Percentiles rank a stretch among this genome's conserved stretches.
These are phyloP conservation scores for Oreochromis mossambicus DNA, from an alignment of 2,797 vertebrate genomes.

Conservation along the genomic window DNA sequence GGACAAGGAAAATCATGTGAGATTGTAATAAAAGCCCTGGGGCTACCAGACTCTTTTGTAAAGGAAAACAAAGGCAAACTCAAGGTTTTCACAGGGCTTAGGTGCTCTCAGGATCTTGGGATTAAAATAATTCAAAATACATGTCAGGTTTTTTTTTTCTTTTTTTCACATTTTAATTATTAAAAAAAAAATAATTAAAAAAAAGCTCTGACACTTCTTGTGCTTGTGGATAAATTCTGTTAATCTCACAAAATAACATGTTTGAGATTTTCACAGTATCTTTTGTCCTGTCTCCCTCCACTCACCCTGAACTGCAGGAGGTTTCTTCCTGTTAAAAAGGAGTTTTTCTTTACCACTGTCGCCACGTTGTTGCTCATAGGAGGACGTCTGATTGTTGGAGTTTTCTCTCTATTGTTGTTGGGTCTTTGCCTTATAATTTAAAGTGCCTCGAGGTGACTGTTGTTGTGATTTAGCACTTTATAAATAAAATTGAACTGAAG, in stretches of 20 bases:
- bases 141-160: fast-evolving
- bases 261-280: background rate
- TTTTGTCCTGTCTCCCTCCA: background rate
- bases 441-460: background rate
- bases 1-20: background rate
- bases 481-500: background rate
- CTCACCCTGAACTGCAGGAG: background rate
- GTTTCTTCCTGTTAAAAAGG: background rate
- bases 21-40: background rate
- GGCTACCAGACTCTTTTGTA: background rate
- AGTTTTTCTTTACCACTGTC: no score
- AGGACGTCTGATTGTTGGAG: no score
- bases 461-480: background rate
- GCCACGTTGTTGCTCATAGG: no score
- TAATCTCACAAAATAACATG: background rate
- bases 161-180: background rate
- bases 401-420: no score
- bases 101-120: background rate
- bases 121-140: background rate
- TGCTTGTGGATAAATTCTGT: background rate
- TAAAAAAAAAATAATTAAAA: background rate
- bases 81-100: background rate
- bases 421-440: background rate
- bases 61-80: background rate
- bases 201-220: background rate